Percentiles rank a stretch among this genome's conserved stretches.
Evolutionary conservation across 2,113 vertebrate species (phyloP).

Genomic region (Gracilinanus agilis): DNA sequence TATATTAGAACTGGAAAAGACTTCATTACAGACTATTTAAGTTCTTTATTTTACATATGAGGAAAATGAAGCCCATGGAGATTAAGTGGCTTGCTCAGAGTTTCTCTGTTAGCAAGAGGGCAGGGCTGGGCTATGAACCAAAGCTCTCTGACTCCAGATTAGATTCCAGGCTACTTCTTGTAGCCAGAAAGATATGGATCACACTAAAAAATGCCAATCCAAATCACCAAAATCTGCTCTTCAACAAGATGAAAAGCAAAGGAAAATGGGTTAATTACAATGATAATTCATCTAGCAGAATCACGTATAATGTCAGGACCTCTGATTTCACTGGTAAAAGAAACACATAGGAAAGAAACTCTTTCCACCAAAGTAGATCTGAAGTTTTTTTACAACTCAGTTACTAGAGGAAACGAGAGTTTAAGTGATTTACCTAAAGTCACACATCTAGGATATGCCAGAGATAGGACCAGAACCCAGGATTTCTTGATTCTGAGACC

Average conservation of each 20-base stretch:
- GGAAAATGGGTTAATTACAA: background rate
- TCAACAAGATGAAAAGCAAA: background rate
- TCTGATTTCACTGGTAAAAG: background rate
- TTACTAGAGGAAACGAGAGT: background rate
- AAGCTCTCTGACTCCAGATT: background rate
- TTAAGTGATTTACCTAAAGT: background rate
- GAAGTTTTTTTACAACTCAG: background rate
- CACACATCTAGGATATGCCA: background rate
- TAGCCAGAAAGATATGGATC: background rate
- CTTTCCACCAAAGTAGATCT: background rate
- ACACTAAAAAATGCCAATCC: background rate
- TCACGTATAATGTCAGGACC: background rate
- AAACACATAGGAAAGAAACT: background rate
- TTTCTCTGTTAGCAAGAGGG: background rate
- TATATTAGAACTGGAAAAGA: background rate
- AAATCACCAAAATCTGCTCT: background rate
- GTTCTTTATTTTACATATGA: background rate
- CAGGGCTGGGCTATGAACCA: background rate
- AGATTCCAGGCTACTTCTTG: background rate
- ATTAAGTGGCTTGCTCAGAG: background rate
- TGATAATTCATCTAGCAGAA: background rate
- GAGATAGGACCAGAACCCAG: background rate
- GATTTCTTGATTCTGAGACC: background rate
- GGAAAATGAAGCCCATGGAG: background rate
- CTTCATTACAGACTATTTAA: background rate